Percentiles rank a stretch among this genome's conserved stretches.
Evolutionary conservation across 2,113 vertebrate genomes (phyloP).

Genomic region (Platycercus adscitus): DNA sequence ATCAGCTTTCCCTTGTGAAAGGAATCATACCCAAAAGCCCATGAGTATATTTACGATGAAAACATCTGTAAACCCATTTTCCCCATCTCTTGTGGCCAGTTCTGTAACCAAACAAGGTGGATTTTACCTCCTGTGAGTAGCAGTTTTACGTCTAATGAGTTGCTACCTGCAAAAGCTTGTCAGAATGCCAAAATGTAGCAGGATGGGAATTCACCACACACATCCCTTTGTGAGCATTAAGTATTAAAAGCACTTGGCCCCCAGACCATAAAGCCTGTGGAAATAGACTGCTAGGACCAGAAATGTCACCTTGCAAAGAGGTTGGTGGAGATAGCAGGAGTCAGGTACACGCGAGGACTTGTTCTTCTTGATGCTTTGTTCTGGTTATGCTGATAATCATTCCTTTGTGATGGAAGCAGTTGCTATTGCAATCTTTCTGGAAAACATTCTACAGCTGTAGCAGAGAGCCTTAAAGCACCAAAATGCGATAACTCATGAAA

Average conservation of each 20-base stretch:
- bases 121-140: not conserved
- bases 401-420: not conserved
- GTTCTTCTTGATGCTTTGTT: not conserved
- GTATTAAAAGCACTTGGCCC: conserved; percentile 13
- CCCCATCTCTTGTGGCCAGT: not conserved
- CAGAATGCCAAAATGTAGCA: not conserved
- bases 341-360: not conserved
- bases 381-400: not conserved
- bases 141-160: not conserved
- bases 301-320: conserved; percentile 1
- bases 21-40: not conserved
- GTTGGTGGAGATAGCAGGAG: not conserved
- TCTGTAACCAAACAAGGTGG: not conserved
- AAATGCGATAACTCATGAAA: not conserved
- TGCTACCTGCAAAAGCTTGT: not conserved
- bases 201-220: not conserved
- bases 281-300: not conserved
- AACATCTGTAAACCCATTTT: not conserved
- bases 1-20: not conserved
- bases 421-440: not conserved
- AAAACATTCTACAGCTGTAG: not conserved
- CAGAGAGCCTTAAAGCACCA: not conserved
- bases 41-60: not conserved
- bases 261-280: not conserved
- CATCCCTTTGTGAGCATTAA: not conserved